These are phyloP conservation scores for Conomelus anceps DNA, from an alignment of 2,888 invertebrate species.

Conservation along the genomic window DNA sequence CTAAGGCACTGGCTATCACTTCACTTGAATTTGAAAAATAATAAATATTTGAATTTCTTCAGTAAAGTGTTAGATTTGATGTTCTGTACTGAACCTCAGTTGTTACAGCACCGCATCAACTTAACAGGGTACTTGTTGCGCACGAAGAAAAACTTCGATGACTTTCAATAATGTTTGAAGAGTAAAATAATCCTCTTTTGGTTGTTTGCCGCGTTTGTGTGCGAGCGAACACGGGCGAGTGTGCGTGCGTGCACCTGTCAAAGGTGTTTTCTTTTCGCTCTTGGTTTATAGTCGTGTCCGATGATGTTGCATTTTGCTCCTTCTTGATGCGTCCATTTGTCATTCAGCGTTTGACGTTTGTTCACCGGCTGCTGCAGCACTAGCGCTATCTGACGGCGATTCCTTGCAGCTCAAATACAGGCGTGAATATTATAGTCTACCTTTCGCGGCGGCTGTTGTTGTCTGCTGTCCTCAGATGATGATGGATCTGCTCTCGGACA, in stretches of 20 bases:
- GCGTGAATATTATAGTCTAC: neutral
- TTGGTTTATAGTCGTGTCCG: neutral
- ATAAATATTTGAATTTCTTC: neutral
- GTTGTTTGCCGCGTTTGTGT: no score
- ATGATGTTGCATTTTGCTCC: neutral
- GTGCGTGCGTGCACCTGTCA: neutral
- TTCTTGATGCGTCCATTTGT: neutral
- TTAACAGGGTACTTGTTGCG: neutral
- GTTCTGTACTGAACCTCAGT: neutral
- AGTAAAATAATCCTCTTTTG: neutral
- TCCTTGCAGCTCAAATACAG: neutral
- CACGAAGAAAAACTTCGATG: slow-evolving; percentile 4
- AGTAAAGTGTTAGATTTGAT: neutral
- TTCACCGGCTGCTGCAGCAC: neutral
- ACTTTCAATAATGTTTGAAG: neutral
- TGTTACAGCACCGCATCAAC: neutral
- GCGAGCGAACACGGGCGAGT: no score
- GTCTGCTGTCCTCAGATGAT: neutral
- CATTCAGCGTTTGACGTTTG: neutral
- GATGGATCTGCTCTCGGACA: neutral
- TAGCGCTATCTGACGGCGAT: neutral
- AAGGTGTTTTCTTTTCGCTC: neutral
- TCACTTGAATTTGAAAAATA: no score
- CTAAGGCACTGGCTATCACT: no score
- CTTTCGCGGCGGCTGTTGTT: neutral